phyloP scores from a whole-genome alignment of 1,140 invertebrate genomes.

The Pinna nobilis region DNA sequence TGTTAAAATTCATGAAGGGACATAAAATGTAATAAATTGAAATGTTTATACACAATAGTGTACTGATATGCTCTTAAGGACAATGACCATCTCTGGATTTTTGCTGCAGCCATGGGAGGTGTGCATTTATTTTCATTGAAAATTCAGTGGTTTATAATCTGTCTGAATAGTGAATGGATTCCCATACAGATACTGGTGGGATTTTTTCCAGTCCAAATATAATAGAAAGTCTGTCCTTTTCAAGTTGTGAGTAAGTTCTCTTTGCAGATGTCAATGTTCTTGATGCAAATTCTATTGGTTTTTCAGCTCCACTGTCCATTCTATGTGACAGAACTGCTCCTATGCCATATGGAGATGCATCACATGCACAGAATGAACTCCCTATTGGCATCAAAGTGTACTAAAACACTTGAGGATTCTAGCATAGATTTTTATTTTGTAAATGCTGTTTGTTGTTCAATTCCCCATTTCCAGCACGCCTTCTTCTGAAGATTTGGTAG shows the following conservation, averaged over 20 bases:
- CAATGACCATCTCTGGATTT: too few relatives aligned
- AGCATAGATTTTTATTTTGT: conserved; percentile 49
- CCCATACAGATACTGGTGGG: conserved; percentile 77
- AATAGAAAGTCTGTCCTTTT: too few relatives aligned
- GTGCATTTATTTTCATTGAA: too few relatives aligned
- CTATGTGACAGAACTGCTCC: conserved; percentile 75
- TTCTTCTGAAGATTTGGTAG: too few relatives aligned
- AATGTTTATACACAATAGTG: too few relatives aligned
- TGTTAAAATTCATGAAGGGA: too few relatives aligned
- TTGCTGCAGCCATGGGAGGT: too few relatives aligned
- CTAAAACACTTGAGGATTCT: conserved; percentile 53
- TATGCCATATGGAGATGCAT: conserved; percentile 76
- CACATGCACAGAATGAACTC: conserved; percentile 73
- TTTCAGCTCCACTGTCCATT: conserved; percentile 61
- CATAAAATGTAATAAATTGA: too few relatives aligned
- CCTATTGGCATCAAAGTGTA: conserved; percentile 71
- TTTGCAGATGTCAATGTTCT: conserved; percentile 73
- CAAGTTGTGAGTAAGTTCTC: conserved; percentile 76
- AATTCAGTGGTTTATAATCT: conserved; percentile 75
- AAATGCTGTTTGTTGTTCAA: conserved; percentile 41
- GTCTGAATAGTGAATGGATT: conserved; percentile 72
- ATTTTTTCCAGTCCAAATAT: conserved; percentile 77
- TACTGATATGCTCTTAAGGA: too few relatives aligned
- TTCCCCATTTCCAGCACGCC: conserved; percentile 36
- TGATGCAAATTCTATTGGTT: conserved; percentile 75